These are phyloP conservation scores for Acanthoscelides obtectus DNA, from an alignment of 2,888 invertebrate species.

Conservation along the genomic window DNA sequence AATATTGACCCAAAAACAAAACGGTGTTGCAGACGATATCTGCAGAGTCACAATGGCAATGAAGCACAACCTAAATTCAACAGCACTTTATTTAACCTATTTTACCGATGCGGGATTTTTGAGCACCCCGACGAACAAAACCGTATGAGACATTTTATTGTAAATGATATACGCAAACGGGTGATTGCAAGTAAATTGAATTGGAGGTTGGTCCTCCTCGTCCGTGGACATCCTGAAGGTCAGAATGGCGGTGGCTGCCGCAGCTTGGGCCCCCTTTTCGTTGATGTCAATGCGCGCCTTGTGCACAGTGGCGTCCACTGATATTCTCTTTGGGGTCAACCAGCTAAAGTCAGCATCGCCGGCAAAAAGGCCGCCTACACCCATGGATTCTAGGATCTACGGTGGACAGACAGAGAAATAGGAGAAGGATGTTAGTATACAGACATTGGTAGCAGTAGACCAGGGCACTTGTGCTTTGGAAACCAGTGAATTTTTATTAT, in stretches of 20 bases:
- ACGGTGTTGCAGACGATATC: no score
- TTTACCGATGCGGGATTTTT: slow-evolving; percentile 11
- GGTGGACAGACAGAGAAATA: slow-evolving; percentile 17
- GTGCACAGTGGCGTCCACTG: slow-evolving; percentile 60
- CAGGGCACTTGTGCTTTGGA: no score
- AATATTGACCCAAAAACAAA: no score
- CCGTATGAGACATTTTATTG: slow-evolving; percentile 59
- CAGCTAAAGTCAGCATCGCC: slow-evolving; percentile 52
- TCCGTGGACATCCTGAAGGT: slow-evolving; percentile 64
- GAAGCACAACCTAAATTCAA: neutral
- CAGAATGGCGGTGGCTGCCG: slow-evolving; percentile 80
- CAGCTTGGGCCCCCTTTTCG: slow-evolving; percentile 81
- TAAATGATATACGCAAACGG: slow-evolving; percentile 81
- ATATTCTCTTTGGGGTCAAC: slow-evolving; percentile 49
- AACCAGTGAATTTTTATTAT: no score
- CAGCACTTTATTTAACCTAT: neutral
- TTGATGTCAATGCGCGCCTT: slow-evolving; percentile 80
- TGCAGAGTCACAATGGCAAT: no score
- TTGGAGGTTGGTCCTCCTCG: slow-evolving; percentile 56
- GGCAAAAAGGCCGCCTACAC: slow-evolving; percentile 54
- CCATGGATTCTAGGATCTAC: slow-evolving; percentile 52
- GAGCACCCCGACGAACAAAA: slow-evolving; percentile 61
- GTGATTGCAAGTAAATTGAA: slow-evolving; percentile 75
- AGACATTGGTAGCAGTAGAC: neutral
- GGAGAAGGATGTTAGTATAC: slow-evolving; percentile 18